Evolutionary conservation across 2,888 invertebrate genomes (phyloP).

Genomic region (Aporophyla nigra): DNA sequence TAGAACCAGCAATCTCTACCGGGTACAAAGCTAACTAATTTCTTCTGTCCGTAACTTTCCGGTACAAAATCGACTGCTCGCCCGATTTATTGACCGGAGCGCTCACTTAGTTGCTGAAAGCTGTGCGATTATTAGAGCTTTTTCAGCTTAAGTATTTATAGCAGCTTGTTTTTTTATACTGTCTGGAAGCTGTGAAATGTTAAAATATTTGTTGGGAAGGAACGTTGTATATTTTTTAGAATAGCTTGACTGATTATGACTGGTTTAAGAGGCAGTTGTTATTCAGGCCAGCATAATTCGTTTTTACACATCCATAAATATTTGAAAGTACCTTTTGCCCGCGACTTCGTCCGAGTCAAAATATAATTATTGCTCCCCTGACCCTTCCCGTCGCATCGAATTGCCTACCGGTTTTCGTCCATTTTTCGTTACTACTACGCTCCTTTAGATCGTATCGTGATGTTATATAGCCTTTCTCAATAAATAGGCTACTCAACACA

Average conservation of each 20-base stretch:
- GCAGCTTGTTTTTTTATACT: conserved; percentile 9
- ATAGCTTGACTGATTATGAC: background rate
- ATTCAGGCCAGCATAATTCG: too few species aligned
- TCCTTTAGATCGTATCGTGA: too few species aligned
- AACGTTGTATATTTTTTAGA: background rate
- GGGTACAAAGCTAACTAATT: conserved; percentile 25
- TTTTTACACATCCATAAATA: too few species aligned
- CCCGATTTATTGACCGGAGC: conserved; percentile 46
- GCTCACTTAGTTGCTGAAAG: conserved; percentile 44
- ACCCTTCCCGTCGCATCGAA: too few species aligned
- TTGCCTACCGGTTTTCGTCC: too few species aligned
- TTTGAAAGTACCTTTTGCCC: too few species aligned
- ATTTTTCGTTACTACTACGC: too few species aligned
- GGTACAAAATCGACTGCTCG: conserved; percentile 33
- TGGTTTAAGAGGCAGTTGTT: too few species aligned
- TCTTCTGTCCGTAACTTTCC: conserved; percentile 28
- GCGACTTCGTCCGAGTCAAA: too few species aligned
- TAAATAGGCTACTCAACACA: too few species aligned
- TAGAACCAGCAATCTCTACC: conserved; percentile 1
- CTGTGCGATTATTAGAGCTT: conserved; percentile 52
- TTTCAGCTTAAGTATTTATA: conserved; percentile 40
- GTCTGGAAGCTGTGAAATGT: background rate
- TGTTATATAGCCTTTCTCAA: too few species aligned
- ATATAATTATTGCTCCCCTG: too few species aligned
- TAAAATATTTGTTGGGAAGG: background rate